phyloP scores from a whole-genome alignment of 2,113 vertebrate genomes.

The Nycticorax nycticorax region DNA sequence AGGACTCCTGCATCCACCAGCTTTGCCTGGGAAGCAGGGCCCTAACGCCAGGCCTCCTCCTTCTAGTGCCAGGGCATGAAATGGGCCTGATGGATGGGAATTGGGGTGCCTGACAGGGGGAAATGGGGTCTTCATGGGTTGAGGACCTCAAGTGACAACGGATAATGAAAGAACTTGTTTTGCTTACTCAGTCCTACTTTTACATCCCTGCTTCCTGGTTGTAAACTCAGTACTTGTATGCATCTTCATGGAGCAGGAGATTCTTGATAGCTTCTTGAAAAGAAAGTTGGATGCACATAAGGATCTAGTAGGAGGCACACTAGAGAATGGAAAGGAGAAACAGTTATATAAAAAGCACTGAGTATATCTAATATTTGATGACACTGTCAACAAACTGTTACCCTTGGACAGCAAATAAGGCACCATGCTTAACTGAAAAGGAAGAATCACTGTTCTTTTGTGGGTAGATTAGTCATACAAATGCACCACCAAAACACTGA shows the following conservation, averaged over 20 bases:
- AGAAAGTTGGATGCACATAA: not conserved
- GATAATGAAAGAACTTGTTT: not conserved
- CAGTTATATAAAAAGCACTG: not conserved
- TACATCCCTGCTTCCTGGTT: not conserved
- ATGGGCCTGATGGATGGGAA: rapidly evolving
- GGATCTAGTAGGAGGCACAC: not conserved
- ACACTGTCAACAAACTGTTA: not conserved
- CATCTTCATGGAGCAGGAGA: not conserved
- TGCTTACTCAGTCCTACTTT: not conserved
- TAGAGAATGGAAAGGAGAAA: not conserved
- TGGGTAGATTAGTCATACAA: not conserved
- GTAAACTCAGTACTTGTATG: not conserved
- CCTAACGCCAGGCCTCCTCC: rapidly evolving
- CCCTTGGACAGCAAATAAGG: not conserved
- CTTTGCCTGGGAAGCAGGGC: not conserved
- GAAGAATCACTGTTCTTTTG: not conserved
- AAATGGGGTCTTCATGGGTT: rapidly evolving
- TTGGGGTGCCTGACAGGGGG: not conserved
- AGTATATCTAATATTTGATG: not conserved
- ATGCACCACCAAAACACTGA: not conserved
- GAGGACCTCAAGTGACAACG: not conserved
- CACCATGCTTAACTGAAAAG: not conserved
- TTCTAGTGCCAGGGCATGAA: not conserved
- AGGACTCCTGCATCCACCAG: not conserved
- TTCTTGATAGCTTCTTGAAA: not conserved